Evolutionary conservation across 2,888 invertebrate genomes (phyloP).

Genomic region (Lottia gigantea): DNA sequence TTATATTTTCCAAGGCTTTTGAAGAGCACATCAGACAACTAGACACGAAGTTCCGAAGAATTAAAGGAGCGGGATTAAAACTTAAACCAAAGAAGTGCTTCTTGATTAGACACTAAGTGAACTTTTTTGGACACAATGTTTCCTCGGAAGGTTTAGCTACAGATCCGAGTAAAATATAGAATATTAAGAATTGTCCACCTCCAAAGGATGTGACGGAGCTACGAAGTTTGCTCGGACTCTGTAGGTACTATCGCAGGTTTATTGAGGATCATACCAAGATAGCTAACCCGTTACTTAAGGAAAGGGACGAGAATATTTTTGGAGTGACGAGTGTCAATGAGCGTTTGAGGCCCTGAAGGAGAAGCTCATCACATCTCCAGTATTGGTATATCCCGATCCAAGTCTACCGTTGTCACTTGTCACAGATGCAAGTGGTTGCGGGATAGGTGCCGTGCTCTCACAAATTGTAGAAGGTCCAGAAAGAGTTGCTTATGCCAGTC

Average conservation of each 20-base stretch:
- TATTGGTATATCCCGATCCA: conserved; percentile 28
- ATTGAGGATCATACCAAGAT: not conserved
- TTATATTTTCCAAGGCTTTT: not conserved
- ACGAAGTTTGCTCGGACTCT: not conserved
- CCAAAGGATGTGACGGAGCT: not conserved
- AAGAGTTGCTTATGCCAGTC: conserved; percentile 29
- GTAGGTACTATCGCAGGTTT: not conserved
- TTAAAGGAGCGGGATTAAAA: too few relatives aligned
- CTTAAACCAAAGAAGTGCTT: too few relatives aligned
- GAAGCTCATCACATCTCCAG: conserved; percentile 26
- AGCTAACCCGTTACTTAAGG: not conserved
- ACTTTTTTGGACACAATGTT: not conserved
- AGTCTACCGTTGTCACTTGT: conserved; percentile 27
- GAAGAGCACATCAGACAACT: conserved; percentile 6
- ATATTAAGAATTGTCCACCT: not conserved
- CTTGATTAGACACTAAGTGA: too few relatives aligned
- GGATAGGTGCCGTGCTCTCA: conserved; percentile 30
- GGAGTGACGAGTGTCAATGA: conserved; percentile 18
- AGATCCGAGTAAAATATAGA: not conserved
- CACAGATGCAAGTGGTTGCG: conserved; percentile 35
- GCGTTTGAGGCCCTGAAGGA: conserved; percentile 29
- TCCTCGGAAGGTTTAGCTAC: not conserved
- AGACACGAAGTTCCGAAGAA: not conserved
- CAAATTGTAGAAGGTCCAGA: conserved; percentile 29
- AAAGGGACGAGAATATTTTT: conserved; percentile 9